Base-by-base conservation (phyloP, 1,140 invertebrate genomes). In the Pteromalus puparum region DNA sequence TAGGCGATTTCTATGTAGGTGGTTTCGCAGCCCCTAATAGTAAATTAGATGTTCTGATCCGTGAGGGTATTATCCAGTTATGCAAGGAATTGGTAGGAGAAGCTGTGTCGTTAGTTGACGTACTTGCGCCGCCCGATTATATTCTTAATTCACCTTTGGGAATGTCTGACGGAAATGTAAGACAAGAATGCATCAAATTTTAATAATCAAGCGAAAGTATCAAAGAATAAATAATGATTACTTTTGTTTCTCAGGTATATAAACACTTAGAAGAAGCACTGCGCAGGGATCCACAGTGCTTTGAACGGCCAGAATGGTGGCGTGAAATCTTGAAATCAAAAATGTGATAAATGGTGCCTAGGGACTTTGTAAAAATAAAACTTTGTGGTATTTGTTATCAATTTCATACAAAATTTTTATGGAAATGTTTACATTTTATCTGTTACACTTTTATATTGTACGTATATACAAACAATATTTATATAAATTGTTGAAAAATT, bases 101-200 rank as follows among this genome's bases (percentile, higher is more conserved):
- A 74, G 95, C 96, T 38, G 95, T 99, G 6, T 93, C 95, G 48
- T 93, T 98, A 18, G 96, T 96, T 1, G 98, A 99, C 93, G 96
- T 96, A 67, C 93, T 99, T 42, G 96, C 97, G 42, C 97, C 97
- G 3, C 96, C 98, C 4, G 98, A 99, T 93, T 98, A 96, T 90
- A 94, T 97, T 61, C 88, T 98, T 12, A 96, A 97, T 90, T 98
- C 97, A n/a, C 95, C 96, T 38, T 93, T 98, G n/a, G 97, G 97
- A 70, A 95, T 94, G 90, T 94, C 96, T 4, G 97, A 98, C 94
- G 97, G 97, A 86, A 93, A 97, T 92, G 97, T 98, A 91, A 90
- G 82, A 73, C 12, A n/a, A 26, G 10, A 30, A 30, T 70, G 4
- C 67, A 70, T 18, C 13, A 1, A 28, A 28, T 70, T 70, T 0